phyloP scores from a whole-genome alignment of 2,113 vertebrate species.

The Sporophila hypoxantha region DNA sequence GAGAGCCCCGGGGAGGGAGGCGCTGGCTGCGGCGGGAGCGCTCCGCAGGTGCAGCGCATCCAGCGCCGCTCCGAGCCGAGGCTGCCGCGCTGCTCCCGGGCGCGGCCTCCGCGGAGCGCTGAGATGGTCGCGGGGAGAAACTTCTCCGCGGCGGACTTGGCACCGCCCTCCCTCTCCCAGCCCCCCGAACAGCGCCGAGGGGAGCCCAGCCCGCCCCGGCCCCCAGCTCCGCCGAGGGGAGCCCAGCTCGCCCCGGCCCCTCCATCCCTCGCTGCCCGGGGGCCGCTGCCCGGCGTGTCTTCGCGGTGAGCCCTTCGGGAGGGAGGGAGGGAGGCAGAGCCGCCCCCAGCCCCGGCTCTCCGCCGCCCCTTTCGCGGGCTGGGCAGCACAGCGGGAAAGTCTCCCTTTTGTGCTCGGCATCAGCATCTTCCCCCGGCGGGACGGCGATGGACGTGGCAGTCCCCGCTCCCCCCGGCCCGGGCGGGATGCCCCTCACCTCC shows the following conservation, averaged over 20 bases:
- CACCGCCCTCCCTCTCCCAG: slow-evolving; percentile 9
- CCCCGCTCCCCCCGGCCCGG: background rate
- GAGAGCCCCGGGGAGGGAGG: background rate
- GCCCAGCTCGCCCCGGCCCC: background rate
- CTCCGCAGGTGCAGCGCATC: slow-evolving; percentile 25
- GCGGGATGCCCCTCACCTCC: slow-evolving; percentile 78
- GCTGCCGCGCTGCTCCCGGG: background rate
- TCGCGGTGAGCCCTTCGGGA: background rate
- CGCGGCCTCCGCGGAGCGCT: background rate
- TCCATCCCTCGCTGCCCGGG: background rate
- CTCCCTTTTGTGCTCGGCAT: background rate
- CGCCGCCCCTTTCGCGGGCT: background rate
- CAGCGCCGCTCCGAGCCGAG: background rate
- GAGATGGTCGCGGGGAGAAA: slow-evolving; percentile 1
- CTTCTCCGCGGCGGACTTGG: background rate
- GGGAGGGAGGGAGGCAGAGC: background rate
- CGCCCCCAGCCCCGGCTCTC: background rate
- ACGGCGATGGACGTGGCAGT: background rate
- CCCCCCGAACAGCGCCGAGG: background rate
- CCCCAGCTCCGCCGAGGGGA: background rate
- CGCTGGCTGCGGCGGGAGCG: background rate
- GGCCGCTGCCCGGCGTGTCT: background rate
- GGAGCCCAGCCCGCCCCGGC: background rate
- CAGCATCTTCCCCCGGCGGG: background rate
- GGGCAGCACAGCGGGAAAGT: background rate